Evolutionary conservation across 1,140 invertebrate genomes (phyloP).

Genomic region (Drosophila simulans): DNA sequence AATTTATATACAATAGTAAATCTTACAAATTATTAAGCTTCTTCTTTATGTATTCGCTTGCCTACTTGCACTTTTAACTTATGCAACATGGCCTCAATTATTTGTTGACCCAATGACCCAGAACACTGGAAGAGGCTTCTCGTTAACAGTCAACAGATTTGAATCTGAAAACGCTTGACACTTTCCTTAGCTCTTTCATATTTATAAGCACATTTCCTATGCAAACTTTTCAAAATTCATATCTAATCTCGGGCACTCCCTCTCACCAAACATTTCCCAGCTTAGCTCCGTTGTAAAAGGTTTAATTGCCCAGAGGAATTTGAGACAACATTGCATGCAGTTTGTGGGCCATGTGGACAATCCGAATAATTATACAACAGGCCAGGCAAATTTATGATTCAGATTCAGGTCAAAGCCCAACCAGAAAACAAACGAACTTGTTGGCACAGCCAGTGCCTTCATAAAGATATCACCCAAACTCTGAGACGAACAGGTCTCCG

Average conservation of each 20-base stretch:
- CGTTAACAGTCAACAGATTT: slow-evolving; percentile 9
- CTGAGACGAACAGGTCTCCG: slow-evolving; percentile 35
- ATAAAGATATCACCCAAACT: slow-evolving; percentile 18
- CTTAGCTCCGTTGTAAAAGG: slow-evolving; percentile 12
- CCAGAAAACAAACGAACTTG: slow-evolving; percentile 28
- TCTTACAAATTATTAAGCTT: neutral
- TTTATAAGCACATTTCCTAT: slow-evolving; percentile 20
- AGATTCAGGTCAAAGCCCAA: slow-evolving; percentile 39
- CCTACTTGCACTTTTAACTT: neutral
- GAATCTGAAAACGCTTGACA: slow-evolving; percentile 13
- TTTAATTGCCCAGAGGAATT: slow-evolving; percentile 40
- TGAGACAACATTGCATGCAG: slow-evolving; percentile 29
- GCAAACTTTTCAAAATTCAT: slow-evolving; percentile 39
- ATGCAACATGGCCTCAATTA: slow-evolving; percentile 18
- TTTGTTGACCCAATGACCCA: slow-evolving; percentile 41
- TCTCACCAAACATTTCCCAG: neutral
- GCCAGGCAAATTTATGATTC: slow-evolving; percentile 34
- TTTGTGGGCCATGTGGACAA: slow-evolving; percentile 37
- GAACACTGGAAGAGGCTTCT: neutral
- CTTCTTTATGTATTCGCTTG: neutral
- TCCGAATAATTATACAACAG: slow-evolving; percentile 35
- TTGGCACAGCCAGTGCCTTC: slow-evolving; percentile 29
- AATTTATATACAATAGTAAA: neutral
- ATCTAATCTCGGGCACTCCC: slow-evolving; percentile 27
- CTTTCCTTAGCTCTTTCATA: slow-evolving; percentile 21